Conservation (phyloP, 2,888 invertebrate genomes). For the Sclerodermus sp. region DNA sequence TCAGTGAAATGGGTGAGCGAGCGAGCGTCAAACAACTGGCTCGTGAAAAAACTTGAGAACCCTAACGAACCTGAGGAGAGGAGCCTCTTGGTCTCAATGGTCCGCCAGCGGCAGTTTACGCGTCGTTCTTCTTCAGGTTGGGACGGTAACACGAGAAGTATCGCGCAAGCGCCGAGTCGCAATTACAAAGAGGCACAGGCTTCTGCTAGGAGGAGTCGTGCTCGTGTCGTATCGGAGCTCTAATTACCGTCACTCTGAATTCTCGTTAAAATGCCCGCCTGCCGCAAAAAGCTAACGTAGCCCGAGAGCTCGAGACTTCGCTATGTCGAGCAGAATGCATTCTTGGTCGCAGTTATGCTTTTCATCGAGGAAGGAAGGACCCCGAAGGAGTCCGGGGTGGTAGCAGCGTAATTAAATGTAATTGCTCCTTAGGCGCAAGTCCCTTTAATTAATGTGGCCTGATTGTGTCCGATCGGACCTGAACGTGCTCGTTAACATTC, state of each 20-base stretch:
- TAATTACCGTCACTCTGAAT: conserved; percentile 48
- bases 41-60: conserved; percentile 30
- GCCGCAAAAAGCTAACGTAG: background rate
- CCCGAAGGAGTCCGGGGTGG: background rate
- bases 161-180: conserved; percentile 13
- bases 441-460: background rate
- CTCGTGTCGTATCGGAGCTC: conserved; percentile 33
- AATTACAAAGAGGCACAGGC: conserved; percentile 30
- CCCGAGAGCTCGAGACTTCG: background rate
- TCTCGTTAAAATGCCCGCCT: conserved; percentile 46
- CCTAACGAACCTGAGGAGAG: conserved; percentile 32
- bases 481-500: background rate
- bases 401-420: background rate
- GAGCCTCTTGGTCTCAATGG: background rate
- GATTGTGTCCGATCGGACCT: background rate
- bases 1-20: conserved; percentile 24
- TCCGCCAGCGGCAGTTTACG: too few species aligned
- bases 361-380: background rate
- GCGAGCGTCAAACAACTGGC: conserved; percentile 35
- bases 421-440: background rate
- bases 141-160: too few species aligned
- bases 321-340: background rate
- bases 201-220: too few species aligned
- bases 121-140: too few species aligned
- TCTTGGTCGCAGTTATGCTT: background rate